A percentile compares a stretch with the other conserved stretches of the same genome.
Conservation (phyloP, 2,888 invertebrate genomes). For the Biston betularia region DNA sequence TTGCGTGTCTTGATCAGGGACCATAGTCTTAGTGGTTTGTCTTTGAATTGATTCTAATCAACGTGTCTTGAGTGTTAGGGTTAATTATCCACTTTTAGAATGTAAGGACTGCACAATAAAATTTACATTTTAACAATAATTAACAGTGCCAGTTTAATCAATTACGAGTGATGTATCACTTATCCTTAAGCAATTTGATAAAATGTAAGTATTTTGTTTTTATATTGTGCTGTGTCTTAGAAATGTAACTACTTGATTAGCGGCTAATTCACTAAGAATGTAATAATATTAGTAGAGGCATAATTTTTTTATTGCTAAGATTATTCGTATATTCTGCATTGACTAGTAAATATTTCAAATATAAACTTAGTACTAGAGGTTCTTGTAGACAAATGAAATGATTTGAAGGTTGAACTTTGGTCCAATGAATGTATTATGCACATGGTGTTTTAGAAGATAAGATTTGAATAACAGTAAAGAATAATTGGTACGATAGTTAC, state of each 20-base stretch:
- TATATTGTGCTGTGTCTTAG: constrained; percentile 61
- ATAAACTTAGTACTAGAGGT: constrained; percentile 46
- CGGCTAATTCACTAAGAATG: constrained; percentile 57
- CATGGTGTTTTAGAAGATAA: constrained; percentile 76
- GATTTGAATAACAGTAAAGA: constrained; percentile 44
- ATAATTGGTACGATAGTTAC: constrained; percentile 17
- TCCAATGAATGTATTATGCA: constrained; percentile 84
- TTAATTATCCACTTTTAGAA: constrained; percentile 62
- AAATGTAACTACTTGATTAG: constrained; percentile 51
- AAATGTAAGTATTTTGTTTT: constrained; percentile 51
- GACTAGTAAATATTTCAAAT: constrained; percentile 46
- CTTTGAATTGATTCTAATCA: constrained; percentile 61
- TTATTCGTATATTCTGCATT: constrained; percentile 47
- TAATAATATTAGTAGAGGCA: constrained; percentile 48
- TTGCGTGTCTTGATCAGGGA: constrained; percentile 77
- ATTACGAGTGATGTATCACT: constrained; percentile 57
- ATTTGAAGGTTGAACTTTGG: constrained; percentile 85
- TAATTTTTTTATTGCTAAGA: constrained; percentile 48
- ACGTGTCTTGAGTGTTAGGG: constrained; percentile 44
- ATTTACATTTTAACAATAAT: constrained; percentile 61
- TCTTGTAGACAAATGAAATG: constrained; percentile 60
- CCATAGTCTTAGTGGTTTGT: constrained; percentile 76
- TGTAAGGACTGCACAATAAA: constrained; percentile 78
- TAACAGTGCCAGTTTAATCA: constrained; percentile 78
- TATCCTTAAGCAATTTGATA: constrained; percentile 61